Conservation (phyloP, 2,113 vertebrate genomes). For the Clinocottus analis region DNA sequence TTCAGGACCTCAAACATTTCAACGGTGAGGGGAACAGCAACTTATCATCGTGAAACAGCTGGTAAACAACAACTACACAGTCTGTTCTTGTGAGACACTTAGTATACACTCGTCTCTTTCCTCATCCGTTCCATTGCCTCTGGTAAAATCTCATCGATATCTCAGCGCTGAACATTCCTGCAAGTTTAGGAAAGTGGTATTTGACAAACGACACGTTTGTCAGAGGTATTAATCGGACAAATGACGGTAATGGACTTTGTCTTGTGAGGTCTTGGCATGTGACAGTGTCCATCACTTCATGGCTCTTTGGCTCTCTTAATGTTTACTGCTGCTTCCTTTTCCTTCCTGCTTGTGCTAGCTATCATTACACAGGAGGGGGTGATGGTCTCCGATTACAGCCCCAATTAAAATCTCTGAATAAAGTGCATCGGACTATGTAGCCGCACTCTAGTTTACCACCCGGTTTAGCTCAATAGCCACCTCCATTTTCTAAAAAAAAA, state of each 20-base stretch:
- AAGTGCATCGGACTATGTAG: conserved; percentile 3
- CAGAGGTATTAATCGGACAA: conserved; percentile 25
- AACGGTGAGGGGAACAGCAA: conserved; percentile 6
- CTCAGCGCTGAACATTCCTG: not conserved
- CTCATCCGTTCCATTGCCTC: conserved; percentile 8
- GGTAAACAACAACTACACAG: conserved; percentile 4
- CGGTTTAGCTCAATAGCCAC: conserved; percentile 30
- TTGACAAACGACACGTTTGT: not conserved
- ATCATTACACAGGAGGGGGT: conserved; percentile 64
- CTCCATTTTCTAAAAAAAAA: too few species aligned
- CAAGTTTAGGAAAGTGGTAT: not conserved
- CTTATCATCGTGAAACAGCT: conserved; percentile 1
- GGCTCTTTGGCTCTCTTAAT: conserved; percentile 65
- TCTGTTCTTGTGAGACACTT: not conserved
- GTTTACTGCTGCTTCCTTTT: conserved; percentile 71
- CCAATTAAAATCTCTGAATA: conserved; percentile 28
- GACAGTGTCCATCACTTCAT: conserved; percentile 49
- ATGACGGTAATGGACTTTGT: conserved; percentile 28
- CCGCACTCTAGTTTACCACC: conserved; percentile 44
- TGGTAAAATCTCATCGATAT: not conserved
- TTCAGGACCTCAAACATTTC: conserved; percentile 4
- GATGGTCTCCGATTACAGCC: conserved; percentile 54
- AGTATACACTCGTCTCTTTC: conserved; percentile 1
- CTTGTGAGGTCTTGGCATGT: conserved; percentile 28
- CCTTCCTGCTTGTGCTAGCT: conserved; percentile 64